Percentiles rank a stretch among this genome's conserved stretches.
phyloP scores from a whole-genome alignment of 2,888 invertebrate genomes.

The Willowsia nigromaculata region DNA sequence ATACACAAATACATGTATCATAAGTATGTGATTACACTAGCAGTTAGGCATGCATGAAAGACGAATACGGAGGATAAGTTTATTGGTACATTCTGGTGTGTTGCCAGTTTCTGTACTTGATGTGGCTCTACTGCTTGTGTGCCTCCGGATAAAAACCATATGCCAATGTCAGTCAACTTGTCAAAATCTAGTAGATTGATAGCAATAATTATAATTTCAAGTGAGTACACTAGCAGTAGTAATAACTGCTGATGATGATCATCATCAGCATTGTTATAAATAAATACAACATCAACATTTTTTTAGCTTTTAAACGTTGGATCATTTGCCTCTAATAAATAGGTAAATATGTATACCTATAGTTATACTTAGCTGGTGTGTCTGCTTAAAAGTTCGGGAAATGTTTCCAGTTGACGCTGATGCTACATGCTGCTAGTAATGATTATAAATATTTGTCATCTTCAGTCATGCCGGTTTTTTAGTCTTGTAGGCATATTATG shows the following conservation, averaged over 20 bases:
- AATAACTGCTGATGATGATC: conserved; percentile 13
- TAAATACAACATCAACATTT: conserved; percentile 58
- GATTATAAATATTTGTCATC: conserved; percentile 61
- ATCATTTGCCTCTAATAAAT: not conserved
- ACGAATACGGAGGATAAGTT: not conserved
- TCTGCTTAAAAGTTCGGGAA: not conserved
- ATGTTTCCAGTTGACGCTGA: not conserved
- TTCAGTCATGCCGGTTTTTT: conserved; percentile 34
- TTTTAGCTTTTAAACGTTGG: conserved; percentile 43
- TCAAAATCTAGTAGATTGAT: conserved; percentile 70
- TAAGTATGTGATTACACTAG: not conserved
- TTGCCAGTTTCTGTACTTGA: conserved; percentile 22
- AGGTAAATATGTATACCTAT: not conserved
- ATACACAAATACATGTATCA: not conserved
- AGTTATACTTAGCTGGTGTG: not conserved
- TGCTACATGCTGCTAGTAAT: conserved; percentile 22
- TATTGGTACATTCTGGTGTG: conserved; percentile 35
- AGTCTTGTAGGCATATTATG: not conserved
- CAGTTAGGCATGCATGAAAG: not conserved
- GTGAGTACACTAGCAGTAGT: conserved; percentile 65
- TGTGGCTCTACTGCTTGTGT: not conserved
- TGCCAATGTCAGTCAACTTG: conserved; percentile 71
- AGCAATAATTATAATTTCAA: conserved; percentile 73
- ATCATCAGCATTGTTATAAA: conserved; percentile 30
- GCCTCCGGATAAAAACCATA: conserved; percentile 62